Percentiles rank a stretch among this genome's conserved stretches.
phyloP scores from a whole-genome alignment of 2,113 vertebrate species.

The Suncus etruscus region DNA sequence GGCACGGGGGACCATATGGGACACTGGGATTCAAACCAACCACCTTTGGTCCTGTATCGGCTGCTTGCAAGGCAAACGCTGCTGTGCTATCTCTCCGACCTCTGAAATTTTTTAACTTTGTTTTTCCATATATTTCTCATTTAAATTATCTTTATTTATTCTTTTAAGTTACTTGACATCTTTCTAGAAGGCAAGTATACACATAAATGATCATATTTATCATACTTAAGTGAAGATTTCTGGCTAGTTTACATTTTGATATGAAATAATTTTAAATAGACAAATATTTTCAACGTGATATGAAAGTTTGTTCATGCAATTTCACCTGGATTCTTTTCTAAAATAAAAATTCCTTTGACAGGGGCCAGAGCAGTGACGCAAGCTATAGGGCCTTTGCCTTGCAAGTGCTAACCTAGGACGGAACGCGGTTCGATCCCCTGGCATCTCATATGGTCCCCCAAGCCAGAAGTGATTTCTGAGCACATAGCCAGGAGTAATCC shows the following conservation, averaged over 20 bases:
- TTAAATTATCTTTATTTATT: background rate
- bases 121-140: constrained; percentile 25
- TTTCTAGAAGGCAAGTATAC: constrained; percentile 34
- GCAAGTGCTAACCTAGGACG: too few relatives aligned
- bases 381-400: too few relatives aligned
- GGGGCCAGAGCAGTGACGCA: too few relatives aligned
- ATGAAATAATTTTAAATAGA: constrained; percentile 20
- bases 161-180: background rate
- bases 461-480: too few relatives aligned
- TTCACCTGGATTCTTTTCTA: constrained; percentile 22
- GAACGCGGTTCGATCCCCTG: too few relatives aligned
- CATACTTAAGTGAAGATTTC: constrained; percentile 5
- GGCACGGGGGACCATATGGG: too few relatives aligned
- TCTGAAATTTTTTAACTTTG: background rate
- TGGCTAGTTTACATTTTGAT: constrained; percentile 51
- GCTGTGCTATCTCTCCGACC: too few relatives aligned
- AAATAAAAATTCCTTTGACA: constrained; percentile 37
- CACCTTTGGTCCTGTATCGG: too few relatives aligned
- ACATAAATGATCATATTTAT: background rate
- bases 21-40: too few relatives aligned
- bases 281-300: constrained; percentile 17
- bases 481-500: too few relatives aligned
- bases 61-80: too few relatives aligned
- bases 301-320: constrained; percentile 33
- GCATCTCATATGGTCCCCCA: too few relatives aligned